Evolutionary conservation across 1,140 invertebrate species (phyloP).

Genomic region (Caenorhabditis latens): DNA sequence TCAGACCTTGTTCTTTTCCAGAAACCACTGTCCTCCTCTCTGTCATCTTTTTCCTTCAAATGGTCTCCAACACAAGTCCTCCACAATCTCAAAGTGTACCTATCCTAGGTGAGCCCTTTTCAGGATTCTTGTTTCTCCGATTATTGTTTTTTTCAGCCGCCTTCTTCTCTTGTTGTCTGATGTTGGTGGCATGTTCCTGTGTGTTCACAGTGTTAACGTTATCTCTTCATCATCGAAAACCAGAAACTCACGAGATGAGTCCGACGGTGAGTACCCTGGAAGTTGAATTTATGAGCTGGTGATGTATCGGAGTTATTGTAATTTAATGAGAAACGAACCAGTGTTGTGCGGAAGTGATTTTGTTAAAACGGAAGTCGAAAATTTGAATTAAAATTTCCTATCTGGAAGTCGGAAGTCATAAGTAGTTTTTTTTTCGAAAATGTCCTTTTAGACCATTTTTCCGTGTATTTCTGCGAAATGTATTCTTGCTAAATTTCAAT

Average conservation of each 20-base stretch:
- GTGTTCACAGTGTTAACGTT: constrained; percentile 62
- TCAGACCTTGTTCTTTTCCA: background rate
- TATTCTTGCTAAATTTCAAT: too few species aligned
- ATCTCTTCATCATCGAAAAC: constrained; percentile 59
- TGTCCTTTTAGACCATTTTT: too few species aligned
- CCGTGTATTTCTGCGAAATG: too few species aligned
- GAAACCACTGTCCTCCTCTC: constrained; percentile 63
- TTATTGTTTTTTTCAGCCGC: constrained; percentile 47
- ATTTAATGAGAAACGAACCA: too few species aligned
- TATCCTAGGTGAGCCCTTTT: constrained; percentile 53
- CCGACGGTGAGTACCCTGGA: constrained; percentile 29
- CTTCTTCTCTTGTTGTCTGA: constrained; percentile 62
- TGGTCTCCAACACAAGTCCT: constrained; percentile 61
- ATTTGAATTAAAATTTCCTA: too few species aligned
- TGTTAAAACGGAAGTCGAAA: too few species aligned
- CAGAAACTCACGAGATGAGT: constrained; percentile 62
- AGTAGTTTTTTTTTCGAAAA: too few species aligned
- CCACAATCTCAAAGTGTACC: constrained; percentile 62
- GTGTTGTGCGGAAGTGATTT: too few species aligned
- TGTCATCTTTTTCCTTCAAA: constrained; percentile 65
- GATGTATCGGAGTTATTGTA: too few species aligned
- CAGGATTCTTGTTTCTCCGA: too few species aligned
- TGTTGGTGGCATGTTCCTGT: constrained; percentile 63
- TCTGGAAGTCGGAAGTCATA: too few species aligned
- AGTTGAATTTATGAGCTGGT: background rate